Conservation (phyloP, 2,888 invertebrate species). For the Protophormia terraenovae region DNA sequence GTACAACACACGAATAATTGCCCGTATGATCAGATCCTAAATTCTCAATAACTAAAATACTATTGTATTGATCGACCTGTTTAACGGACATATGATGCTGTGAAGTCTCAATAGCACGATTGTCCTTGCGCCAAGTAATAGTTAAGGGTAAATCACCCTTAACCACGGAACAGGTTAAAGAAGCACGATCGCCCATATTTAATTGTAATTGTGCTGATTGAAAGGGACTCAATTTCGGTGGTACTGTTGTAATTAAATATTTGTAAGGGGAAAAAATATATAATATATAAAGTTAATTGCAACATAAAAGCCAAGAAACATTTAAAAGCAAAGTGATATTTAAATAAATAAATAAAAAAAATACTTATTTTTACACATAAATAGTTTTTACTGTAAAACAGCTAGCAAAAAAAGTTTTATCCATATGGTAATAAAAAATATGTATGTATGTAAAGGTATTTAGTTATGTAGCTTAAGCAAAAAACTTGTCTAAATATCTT, state of each 20-base stretch:
- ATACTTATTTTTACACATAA: not conserved
- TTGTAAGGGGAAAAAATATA: not conserved
- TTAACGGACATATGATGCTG: constrained; percentile 85
- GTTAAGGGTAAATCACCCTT: constrained; percentile 89
- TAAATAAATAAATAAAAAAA: not conserved
- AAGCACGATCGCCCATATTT: constrained; percentile 88
- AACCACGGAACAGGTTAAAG: constrained; percentile 88
- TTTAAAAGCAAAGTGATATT: constrained; percentile 31
- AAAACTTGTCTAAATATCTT: not conserved
- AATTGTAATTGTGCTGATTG: constrained; percentile 86
- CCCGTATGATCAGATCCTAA: constrained; percentile 89
- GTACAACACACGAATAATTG: constrained; percentile 89
- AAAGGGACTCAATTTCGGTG: constrained; percentile 90
- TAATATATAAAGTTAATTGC: constrained; percentile 23
- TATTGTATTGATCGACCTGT: constrained; percentile 89
- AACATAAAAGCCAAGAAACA: constrained; percentile 43
- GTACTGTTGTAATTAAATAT: constrained; percentile 82
- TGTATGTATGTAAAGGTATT: not conserved
- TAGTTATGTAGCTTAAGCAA: not conserved
- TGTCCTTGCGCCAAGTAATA: constrained; percentile 90
- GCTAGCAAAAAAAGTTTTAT: not conserved
- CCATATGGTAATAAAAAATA: not conserved
- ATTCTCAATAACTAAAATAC: constrained; percentile 89
- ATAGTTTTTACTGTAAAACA: constrained; percentile 6
- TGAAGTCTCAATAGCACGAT: constrained; percentile 84